These are phyloP conservation scores for Pelvicachromis taeniatus DNA, from an alignment of 2,113 vertebrate species.

Conservation along the genomic window DNA sequence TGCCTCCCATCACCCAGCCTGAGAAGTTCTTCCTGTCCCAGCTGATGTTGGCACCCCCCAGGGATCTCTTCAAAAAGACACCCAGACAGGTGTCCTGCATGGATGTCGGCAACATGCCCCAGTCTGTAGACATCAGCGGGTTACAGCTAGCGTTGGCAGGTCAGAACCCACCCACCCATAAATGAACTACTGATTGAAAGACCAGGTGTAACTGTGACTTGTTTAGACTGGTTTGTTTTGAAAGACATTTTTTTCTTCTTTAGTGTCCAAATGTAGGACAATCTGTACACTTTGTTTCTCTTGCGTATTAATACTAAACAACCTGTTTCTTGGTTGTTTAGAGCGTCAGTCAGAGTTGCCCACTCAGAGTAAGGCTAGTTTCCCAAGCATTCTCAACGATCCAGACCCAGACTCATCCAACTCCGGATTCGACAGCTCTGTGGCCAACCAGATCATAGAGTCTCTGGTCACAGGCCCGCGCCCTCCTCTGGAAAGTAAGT, in stretches of 20 bases:
- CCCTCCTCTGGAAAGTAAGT: slow-evolving; percentile 95
- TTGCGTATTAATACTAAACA: neutral
- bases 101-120: slow-evolving; percentile 88
- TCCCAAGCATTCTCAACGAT: slow-evolving; percentile 95
- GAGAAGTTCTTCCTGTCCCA: slow-evolving; percentile 99
- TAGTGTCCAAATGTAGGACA: neutral
- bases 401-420: slow-evolving; percentile 97
- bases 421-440: slow-evolving; percentile 94
- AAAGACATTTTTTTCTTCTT: neutral
- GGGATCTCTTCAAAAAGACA: slow-evolving; percentile 98
- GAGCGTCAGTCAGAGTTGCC: slow-evolving; percentile 96
- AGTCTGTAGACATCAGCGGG: slow-evolving; percentile 93
- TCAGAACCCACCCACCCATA: slow-evolving; percentile 24
- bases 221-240: neutral
- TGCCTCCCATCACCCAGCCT: slow-evolving; percentile 93
- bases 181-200: neutral
- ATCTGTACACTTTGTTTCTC: neutral
- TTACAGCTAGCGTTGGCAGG: slow-evolving; percentile 93
- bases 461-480: slow-evolving; percentile 94
- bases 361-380: slow-evolving; percentile 96
- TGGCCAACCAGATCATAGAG: slow-evolving; percentile 97
- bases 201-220: neutral
- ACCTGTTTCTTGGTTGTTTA: slow-evolving; percentile 33
- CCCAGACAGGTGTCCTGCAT: slow-evolving; percentile 93
- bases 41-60: slow-evolving; percentile 93